Percentiles rank a stretch among this genome's conserved stretches.
Conservation (phyloP, 2,797 vertebrate species). For the Tangara arthus region DNA sequence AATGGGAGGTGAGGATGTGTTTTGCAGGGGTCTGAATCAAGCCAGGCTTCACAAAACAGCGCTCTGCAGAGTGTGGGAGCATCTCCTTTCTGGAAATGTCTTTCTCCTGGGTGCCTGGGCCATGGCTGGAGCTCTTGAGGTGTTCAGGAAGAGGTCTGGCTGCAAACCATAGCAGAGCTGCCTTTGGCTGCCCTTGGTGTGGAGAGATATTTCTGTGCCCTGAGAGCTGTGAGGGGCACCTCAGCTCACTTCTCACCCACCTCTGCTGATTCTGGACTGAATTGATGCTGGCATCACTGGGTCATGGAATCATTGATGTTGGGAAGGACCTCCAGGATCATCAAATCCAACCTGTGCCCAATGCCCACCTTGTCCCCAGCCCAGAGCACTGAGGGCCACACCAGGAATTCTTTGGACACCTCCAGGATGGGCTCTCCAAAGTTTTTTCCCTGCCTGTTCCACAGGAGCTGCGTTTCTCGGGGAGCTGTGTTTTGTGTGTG, state of each 20-base stretch:
- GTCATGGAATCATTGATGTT: rapidly evolving
- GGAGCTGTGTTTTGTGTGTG: rapidly evolving
- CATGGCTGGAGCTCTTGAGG: rapidly evolving
- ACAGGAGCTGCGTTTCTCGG: not conserved
- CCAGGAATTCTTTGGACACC: rapidly evolving
- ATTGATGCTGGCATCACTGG: not conserved
- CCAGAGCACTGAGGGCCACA: not conserved
- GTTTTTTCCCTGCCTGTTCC: not conserved
- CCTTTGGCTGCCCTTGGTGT: not conserved
- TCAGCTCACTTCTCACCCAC: not conserved
- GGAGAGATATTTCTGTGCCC: not conserved
- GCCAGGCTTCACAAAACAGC: not conserved
- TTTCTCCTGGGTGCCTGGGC: not conserved
- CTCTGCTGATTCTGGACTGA: not conserved
- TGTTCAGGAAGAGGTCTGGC: not conserved
- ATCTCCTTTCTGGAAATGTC: not conserved
- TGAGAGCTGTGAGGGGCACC: not conserved
- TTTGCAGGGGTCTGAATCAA: not conserved
- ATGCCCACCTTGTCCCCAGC: rapidly evolving
- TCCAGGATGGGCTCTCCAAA: not conserved
- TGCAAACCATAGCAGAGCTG: not conserved
- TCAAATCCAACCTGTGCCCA: rapidly evolving
- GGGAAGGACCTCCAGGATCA: not conserved
- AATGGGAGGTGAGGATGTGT: not conserved
- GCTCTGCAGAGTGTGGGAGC: not conserved